A percentile compares a stretch with the other conserved stretches of the same genome.
Evolutionary conservation across 2,888 invertebrate species (phyloP).

Genomic region (Malacosoma neustria): DNA sequence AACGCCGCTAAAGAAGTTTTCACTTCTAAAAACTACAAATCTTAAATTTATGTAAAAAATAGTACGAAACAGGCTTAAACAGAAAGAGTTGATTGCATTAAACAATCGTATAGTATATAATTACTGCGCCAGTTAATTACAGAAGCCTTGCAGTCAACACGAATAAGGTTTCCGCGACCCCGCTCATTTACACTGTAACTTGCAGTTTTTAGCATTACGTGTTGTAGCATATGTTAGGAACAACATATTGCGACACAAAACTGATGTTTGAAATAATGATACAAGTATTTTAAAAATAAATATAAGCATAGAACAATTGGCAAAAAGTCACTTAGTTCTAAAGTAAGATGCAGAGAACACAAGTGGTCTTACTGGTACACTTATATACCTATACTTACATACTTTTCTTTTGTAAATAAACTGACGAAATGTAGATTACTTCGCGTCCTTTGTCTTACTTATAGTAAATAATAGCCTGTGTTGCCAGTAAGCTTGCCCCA

Average conservation of each 20-base stretch:
- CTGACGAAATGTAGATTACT: too few relatives aligned
- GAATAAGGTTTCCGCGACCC: conserved; percentile 55
- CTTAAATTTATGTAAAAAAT: too few relatives aligned
- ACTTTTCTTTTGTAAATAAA: too few relatives aligned
- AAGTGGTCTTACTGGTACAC: too few relatives aligned
- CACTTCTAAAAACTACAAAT: too few relatives aligned
- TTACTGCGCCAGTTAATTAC: conserved; percentile 65
- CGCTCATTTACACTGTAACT: conserved; percentile 66
- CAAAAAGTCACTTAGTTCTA: background rate
- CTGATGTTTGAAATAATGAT: background rate
- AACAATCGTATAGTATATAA: conserved; percentile 69
- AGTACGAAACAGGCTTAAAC: conserved; percentile 6
- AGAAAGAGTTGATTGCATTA: conserved; percentile 54
- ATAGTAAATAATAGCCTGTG: too few relatives aligned
- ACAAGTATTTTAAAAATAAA: background rate
- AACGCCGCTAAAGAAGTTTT: too few relatives aligned
- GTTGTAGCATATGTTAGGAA: background rate
- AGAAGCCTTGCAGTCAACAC: conserved; percentile 51
- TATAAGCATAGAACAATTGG: background rate
- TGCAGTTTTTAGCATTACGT: conserved; percentile 30
- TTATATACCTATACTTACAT: too few relatives aligned
- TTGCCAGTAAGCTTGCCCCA: too few relatives aligned
- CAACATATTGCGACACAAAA: too few relatives aligned
- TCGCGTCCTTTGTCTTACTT: too few relatives aligned
- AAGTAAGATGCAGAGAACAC: too few relatives aligned